Base-by-base conservation (phyloP, 2,888 invertebrate genomes). In the Xestoiulus laeticollis region DNA sequence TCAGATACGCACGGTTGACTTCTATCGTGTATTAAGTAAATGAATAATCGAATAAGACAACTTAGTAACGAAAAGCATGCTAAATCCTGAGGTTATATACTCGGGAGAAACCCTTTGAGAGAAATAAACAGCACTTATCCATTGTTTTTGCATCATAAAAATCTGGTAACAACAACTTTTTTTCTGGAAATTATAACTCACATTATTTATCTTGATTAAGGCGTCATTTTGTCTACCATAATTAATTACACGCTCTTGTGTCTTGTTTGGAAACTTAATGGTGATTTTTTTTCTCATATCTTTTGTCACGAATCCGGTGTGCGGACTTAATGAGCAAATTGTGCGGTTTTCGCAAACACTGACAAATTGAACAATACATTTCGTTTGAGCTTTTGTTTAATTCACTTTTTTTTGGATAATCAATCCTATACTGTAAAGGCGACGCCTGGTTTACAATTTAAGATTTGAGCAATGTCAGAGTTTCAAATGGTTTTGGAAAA, bases 21-120 rank as follows among this genome's bases (percentile, higher is more conserved):
- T 38, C 38, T 85, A 44, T 85, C 22, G 8, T 85, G 85, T 38
- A 85, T 78, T 78, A 78, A 78, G 30, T 78, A 78, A 78, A 78
- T 78, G 78, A 78, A 78, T 78, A 78, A 78, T 78, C 78, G 30
- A 78, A 30, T 14, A 30, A 78, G 78, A 78, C 78, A 78, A 78
- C 78, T 78, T 78, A 78, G 78, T 5, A 38, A 38, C 33, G 33
- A 38, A 38, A 38, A 38, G 30, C 78, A 30, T 26, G 78, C 30
- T 16, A 78, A 78, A 26, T 68, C 78, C 78, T 78, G 30, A 30
- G 78, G 14, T 14, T 30, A 30, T 30, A 48, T 14, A 26, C 16
- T 78, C 10, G 14, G 30, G 14, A 78, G 14, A 16, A 78, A 78
- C 53, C 30, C 78, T 30, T 78, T 26, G 14, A 78, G 14, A 78